phyloP scores from a whole-genome alignment of 2,888 invertebrate species.

The Junonia oenone region DNA sequence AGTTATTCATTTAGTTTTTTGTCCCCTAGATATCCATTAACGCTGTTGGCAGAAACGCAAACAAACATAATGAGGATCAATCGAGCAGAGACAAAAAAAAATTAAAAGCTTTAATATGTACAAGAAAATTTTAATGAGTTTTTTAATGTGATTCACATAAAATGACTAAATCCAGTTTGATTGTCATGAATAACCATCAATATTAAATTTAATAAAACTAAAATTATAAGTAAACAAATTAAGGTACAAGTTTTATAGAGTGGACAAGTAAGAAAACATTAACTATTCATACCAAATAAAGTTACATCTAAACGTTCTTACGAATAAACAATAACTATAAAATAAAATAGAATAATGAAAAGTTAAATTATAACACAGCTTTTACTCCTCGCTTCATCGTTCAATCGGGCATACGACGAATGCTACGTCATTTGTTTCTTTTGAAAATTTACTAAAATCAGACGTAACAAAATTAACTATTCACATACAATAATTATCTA shows the following conservation, averaged over 20 bases:
- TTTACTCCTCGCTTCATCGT: conserved; percentile 60
- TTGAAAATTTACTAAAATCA: conserved; percentile 23
- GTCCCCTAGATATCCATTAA: conserved; percentile 57
- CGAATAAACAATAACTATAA: conserved; percentile 75
- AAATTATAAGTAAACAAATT: conserved; percentile 69
- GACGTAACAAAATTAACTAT: conserved; percentile 37
- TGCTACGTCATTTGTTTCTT: conserved; percentile 48
- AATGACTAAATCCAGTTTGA: conserved; percentile 48
- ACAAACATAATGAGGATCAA: conserved; percentile 67
- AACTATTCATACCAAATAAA: conserved; percentile 75
- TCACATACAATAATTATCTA: conserved; percentile 49
- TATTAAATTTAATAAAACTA: conserved; percentile 67
- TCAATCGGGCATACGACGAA: conserved; percentile 58
- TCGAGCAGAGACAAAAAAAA: conserved; percentile 58
- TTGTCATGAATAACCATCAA: conserved; percentile 74
- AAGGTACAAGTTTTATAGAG: conserved; percentile 73
- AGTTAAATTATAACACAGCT: conserved; percentile 79
- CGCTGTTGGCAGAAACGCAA: conserved; percentile 65
- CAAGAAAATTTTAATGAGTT: conserved; percentile 42
- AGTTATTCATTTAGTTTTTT: conserved; percentile 35
- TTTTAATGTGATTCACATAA: conserved; percentile 37
- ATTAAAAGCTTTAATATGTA: conserved; percentile 51
- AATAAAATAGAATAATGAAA: conserved; percentile 78
- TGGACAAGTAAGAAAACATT: conserved; percentile 65
- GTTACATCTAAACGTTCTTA: conserved; percentile 76